These are phyloP conservation scores for Epirrhoe tristata DNA, from an alignment of 2,888 invertebrate genomes.

Conservation along the genomic window DNA sequence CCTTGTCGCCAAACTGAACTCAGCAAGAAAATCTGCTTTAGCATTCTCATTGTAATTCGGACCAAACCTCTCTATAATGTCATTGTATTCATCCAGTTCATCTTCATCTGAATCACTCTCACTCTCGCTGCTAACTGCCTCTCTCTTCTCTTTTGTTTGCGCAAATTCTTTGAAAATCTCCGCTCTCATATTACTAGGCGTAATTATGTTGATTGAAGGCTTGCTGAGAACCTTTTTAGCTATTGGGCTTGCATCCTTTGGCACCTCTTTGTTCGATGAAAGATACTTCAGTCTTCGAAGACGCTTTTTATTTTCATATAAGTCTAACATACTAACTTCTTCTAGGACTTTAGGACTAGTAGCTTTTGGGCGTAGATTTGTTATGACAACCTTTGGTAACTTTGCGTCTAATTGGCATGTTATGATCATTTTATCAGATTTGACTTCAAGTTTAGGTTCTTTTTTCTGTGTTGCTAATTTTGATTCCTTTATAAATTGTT, in stretches of 20 bases:
- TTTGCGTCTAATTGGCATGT: constrained; percentile 75
- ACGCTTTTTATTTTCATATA: constrained; percentile 82
- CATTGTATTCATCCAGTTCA: constrained; percentile 74
- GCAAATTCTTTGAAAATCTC: constrained; percentile 75
- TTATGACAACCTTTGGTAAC: constrained; percentile 72
- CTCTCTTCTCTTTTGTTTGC: constrained; percentile 59
- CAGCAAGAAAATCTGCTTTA: constrained; percentile 86
- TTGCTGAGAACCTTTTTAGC: constrained; percentile 41
- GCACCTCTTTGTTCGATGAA: constrained; percentile 57
- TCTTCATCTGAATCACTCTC: constrained; percentile 82
- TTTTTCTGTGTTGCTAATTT: constrained; percentile 56
- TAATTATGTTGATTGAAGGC: constrained; percentile 63
- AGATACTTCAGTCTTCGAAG: constrained; percentile 74
- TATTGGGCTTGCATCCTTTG: constrained; percentile 54
- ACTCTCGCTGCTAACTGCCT: constrained; percentile 74
- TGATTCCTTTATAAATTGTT: constrained; percentile 55
- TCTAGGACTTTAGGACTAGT: constrained; percentile 54
- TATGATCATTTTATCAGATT: constrained; percentile 71
- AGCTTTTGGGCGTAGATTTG: constrained; percentile 66
- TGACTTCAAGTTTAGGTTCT: constrained; percentile 63
- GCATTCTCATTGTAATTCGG: constrained; percentile 73
- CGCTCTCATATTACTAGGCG: constrained; percentile 70
- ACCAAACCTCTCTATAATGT: constrained; percentile 81
- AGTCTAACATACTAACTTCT: constrained; percentile 78
- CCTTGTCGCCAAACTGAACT: constrained; percentile 87